These are phyloP conservation scores for Pogoniulus pusillus DNA, from an alignment of 2,797 vertebrate species.

Conservation along the genomic window DNA sequence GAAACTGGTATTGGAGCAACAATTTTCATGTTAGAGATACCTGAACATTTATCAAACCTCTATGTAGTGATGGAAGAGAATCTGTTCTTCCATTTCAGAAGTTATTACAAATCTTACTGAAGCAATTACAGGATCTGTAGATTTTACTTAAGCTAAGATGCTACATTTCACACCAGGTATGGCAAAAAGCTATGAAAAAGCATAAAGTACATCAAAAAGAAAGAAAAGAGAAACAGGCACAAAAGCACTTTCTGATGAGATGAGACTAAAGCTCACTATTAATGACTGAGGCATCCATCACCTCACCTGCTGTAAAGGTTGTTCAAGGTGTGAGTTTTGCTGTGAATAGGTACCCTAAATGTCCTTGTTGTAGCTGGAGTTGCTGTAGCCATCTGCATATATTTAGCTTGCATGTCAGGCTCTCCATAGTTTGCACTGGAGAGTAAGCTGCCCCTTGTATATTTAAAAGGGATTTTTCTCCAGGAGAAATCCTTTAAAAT, in stretches of 20 bases:
- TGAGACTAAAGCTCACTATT: not conserved
- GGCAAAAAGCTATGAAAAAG: not conserved
- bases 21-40: not conserved
- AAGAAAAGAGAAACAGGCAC: not conserved
- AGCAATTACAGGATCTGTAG: not conserved
- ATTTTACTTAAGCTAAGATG: not conserved
- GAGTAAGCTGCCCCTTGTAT: conserved; percentile 3
- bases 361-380: conserved; percentile 25
- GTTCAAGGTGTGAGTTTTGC: not conserved
- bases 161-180: not conserved
- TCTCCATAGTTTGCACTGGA: not conserved
- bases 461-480: conserved; percentile 46
- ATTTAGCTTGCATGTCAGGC: conserved; percentile 1
- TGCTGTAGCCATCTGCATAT: not conserved
- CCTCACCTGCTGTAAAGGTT: not conserved
- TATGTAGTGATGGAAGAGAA: not conserved
- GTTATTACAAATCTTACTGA: not conserved
- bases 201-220: not conserved
- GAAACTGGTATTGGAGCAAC: not conserved
- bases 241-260: not conserved
- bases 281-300: not conserved
- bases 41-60: not conserved
- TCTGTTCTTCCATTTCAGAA: not conserved
- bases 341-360: not conserved
- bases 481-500: conserved; percentile 15